A percentile compares a stretch with the other conserved stretches of the same genome.
These are phyloP conservation scores for Perdita meconis DNA, from an alignment of 2,888 invertebrate species.

Conservation along the genomic window DNA sequence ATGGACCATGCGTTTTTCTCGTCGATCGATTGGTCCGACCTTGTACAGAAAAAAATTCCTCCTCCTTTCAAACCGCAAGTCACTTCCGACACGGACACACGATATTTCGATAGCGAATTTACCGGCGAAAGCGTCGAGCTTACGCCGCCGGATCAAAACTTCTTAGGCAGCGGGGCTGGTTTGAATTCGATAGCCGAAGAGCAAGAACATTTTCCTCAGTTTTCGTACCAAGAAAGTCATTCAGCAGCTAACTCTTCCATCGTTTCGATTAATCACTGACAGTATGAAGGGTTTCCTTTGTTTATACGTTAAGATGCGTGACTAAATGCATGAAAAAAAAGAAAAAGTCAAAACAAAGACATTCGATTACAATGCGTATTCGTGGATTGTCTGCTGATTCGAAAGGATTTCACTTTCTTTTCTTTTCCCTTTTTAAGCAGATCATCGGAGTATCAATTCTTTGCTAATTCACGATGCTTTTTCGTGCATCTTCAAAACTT, in stretches of 20 bases:
- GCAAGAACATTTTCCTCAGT: constrained; percentile 88
- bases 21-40: constrained; percentile 97
- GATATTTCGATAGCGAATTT: constrained; percentile 99
- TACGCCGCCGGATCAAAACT: constrained; percentile 93
- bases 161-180: constrained; percentile 83
- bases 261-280: constrained; percentile 84
- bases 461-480: constrained; percentile 69
- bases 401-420: constrained; percentile 28
- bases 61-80: constrained; percentile 98
- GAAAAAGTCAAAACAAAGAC: constrained; percentile 60
- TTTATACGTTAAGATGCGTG: constrained; percentile 68
- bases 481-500: constrained; percentile 72
- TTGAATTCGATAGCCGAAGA: constrained; percentile 88
- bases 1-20: constrained; percentile 98
- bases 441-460: constrained; percentile 59
- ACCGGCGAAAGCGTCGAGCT: constrained; percentile 98
- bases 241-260: constrained; percentile 82
- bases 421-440: constrained; percentile 42
- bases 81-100: constrained; percentile 97
- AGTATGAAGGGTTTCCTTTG: constrained; percentile 68
- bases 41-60: constrained; percentile 95
- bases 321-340: constrained; percentile 70
- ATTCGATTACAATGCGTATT: constrained; percentile 52
- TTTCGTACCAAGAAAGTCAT: constrained; percentile 85
- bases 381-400: constrained; percentile 60